These are phyloP conservation scores for Puffinus mauretanicus DNA, from an alignment of 2,113 vertebrate species.

Conservation along the genomic window DNA sequence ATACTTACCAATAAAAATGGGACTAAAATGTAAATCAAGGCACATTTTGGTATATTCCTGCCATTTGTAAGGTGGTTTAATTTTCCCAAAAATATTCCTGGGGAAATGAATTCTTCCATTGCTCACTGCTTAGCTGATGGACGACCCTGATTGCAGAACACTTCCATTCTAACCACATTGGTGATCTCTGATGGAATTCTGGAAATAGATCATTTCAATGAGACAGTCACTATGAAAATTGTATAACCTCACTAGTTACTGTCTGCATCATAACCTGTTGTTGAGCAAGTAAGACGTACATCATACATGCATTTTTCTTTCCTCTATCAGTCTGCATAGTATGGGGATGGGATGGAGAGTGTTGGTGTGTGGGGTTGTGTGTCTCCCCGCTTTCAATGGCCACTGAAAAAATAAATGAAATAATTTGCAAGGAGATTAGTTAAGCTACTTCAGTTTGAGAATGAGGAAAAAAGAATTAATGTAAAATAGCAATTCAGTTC, in stretches of 20 bases:
- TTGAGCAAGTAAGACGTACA: background rate
- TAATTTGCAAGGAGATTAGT: background rate
- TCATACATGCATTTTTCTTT: background rate
- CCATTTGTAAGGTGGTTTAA: background rate
- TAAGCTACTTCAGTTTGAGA: background rate
- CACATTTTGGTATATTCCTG: background rate
- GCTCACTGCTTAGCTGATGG: background rate
- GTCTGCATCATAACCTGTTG: background rate
- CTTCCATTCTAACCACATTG: background rate
- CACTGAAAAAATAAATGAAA: background rate
- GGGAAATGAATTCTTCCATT: background rate
- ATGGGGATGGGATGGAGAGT: background rate
- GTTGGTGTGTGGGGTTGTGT: background rate
- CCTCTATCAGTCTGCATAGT: background rate
- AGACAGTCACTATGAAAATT: slow-evolving; percentile 62
- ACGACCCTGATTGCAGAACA: background rate
- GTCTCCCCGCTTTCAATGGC: background rate
- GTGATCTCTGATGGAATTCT: slow-evolving; percentile 45
- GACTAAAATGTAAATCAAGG: background rate
- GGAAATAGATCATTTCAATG: slow-evolving; percentile 43
- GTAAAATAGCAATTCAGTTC: background rate
- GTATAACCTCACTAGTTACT: background rate
- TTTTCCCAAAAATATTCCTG: background rate
- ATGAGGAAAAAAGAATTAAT: background rate
- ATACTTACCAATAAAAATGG: background rate